These are phyloP conservation scores for Channa striata DNA, from an alignment of 2,797 vertebrate species.

Conservation along the genomic window DNA sequence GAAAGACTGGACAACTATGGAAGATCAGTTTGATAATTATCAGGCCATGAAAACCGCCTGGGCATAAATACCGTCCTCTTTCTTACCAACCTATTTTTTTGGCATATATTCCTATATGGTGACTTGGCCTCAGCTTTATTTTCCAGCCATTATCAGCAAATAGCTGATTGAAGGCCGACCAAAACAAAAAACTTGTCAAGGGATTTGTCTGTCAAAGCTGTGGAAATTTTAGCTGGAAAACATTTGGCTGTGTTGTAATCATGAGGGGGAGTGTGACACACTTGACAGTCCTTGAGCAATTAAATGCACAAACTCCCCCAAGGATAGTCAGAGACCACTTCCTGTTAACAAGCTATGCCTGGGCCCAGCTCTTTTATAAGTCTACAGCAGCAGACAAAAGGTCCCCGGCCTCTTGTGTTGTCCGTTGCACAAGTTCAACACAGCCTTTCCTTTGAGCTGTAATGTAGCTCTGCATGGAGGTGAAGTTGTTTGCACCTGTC, in stretches of 20 bases:
- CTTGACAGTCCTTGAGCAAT: slow-evolving; percentile 48
- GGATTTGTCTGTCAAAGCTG: slow-evolving; percentile 28
- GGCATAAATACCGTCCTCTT: not conserved
- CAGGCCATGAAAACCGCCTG: slow-evolving; percentile 16
- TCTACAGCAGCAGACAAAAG: slow-evolving; percentile 74
- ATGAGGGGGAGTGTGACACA: slow-evolving; percentile 46
- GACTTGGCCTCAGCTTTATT: not conserved
- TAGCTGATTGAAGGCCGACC: slow-evolving; percentile 14
- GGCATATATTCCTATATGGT: not conserved
- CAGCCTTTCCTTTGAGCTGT: slow-evolving; percentile 71
- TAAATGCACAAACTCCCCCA: slow-evolving; percentile 56
- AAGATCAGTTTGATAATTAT: slow-evolving; percentile 62
- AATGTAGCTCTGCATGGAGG: slow-evolving; percentile 75
- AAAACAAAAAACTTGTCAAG: slow-evolving; percentile 20
- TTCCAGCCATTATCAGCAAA: slow-evolving; percentile 7
- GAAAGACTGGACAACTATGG: slow-evolving; percentile 50
- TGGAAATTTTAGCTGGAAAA: slow-evolving; percentile 47
- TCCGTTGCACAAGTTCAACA: slow-evolving; percentile 66
- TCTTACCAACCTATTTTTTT: not conserved
- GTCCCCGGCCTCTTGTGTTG: slow-evolving; percentile 67
- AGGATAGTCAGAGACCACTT: slow-evolving; percentile 68
- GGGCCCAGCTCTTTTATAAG: slow-evolving; percentile 54
- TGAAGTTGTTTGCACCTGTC: slow-evolving; percentile 85
- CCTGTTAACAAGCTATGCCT: slow-evolving; percentile 72
- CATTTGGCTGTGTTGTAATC: slow-evolving; percentile 31